Evolutionary conservation across 2,797 vertebrate genomes (phyloP).

Genomic region (Mycteria americana): DNA sequence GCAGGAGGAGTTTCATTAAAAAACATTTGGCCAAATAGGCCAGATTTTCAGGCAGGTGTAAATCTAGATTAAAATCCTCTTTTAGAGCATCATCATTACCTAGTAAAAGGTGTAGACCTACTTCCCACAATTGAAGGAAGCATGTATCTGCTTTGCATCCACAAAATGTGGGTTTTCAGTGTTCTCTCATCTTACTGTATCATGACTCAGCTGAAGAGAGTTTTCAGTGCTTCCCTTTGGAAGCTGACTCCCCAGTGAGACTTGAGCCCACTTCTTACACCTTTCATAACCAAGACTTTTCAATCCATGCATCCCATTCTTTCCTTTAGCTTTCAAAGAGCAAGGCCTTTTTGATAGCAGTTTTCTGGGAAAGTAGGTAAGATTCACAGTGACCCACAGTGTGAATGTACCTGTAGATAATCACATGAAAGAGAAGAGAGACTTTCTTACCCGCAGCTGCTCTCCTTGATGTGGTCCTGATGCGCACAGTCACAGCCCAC

Average conservation of each 20-base stretch:
- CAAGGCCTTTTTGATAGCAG: background rate
- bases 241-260: background rate
- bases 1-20: background rate
- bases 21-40: background rate
- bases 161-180: background rate
- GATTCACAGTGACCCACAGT: background rate
- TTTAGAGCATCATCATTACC: background rate
- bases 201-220: background rate
- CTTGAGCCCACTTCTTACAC: background rate
- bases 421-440: background rate
- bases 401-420: background rate
- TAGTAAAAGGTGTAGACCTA: background rate
- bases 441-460: background rate
- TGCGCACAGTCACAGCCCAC: rapidly evolving
- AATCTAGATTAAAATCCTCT: background rate
- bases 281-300: background rate
- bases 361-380: background rate
- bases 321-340: background rate
- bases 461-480: background rate
- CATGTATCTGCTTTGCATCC: background rate
- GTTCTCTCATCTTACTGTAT: background rate
- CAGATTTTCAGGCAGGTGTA: background rate
- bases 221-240: background rate
- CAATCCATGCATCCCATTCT: background rate
- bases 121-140: background rate